Evolutionary conservation across 2,888 invertebrate species (phyloP).

Genomic region (Priocnemis perturbator): DNA sequence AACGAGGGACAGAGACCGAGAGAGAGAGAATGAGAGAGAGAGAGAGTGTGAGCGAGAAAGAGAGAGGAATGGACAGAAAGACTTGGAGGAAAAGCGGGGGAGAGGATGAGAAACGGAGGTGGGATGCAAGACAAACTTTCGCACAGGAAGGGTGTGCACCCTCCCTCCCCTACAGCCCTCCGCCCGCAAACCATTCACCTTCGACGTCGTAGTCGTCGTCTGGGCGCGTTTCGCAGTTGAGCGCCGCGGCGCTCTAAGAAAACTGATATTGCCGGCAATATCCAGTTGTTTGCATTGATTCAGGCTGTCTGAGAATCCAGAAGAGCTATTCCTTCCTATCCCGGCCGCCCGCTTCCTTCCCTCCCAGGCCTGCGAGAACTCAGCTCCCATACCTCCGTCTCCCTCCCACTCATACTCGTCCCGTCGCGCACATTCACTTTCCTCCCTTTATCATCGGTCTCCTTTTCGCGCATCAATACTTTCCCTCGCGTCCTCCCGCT

Average conservation of each 20-base stretch:
- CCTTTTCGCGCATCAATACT: conserved; percentile 15
- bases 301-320: conserved; percentile 65
- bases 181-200: conserved; percentile 44
- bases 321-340: conserved; percentile 57
- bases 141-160: conserved; percentile 53
- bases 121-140: conserved; percentile 65
- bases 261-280: conserved; percentile 72
- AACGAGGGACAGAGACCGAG: conserved; percentile 7
- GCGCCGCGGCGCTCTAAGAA: conserved; percentile 63
- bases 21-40: conserved; percentile 15
- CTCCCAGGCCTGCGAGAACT: not conserved
- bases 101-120: conserved; percentile 24
- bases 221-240: conserved; percentile 65
- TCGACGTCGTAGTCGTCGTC: conserved; percentile 50
- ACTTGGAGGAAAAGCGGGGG: conserved; percentile 22
- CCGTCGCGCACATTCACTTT: conserved; percentile 41
- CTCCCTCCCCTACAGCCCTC: conserved; percentile 39
- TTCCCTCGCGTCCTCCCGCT: conserved; percentile 24
- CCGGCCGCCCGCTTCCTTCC: not conserved
- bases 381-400: not conserved
- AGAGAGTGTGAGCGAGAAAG: conserved; percentile 16
- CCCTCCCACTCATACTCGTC: conserved; percentile 12
- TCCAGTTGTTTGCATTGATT: conserved; percentile 72
- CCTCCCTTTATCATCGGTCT: not conserved
- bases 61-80: conserved; percentile 15